Evolutionary conservation across 2,113 vertebrate genomes (phyloP), one percentile per base, ranked within the genome.

Genomic region (Phainopepla nitens): DNA sequence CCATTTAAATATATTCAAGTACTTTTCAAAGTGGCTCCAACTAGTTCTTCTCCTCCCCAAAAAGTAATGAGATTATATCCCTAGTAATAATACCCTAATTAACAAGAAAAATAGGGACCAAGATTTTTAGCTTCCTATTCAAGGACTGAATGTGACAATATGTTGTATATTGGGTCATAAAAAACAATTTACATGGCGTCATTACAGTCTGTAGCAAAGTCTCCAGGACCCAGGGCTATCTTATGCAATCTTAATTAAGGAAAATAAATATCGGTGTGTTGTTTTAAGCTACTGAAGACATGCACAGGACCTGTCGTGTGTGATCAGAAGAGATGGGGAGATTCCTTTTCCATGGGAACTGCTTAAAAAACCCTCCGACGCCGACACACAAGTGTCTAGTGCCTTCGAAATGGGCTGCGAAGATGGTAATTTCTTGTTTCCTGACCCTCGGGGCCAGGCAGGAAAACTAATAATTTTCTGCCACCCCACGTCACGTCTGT

Each of bases 341-440:
- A 95, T 92, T 96, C 93, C 93, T 95, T 94, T 94, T 93, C 87
- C 94, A 96, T 96, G 95, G 96, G 95, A 97, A 90, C 96, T 68
- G 73, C 88, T 94, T 80, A 25, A 89, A 89, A 87, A 82, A 28
- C 13, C 29, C 54, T 66, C 54, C 6, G 49, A 95, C 92, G 90
- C 94, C 42, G 35, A 64, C 84, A 83, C 71, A 69, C 35, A 51
- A 83, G 84, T 87, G 93, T 93, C 91, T 93, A 49, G 58, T 75
- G 90, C 51, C 95, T 91, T 68, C 65, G 4, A 82, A 93, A 91
- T 9, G 22, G 95, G 90, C 85, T 69, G 90, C 53, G 29, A 94
- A 83, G 80, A 96, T 24, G 64, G 54, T 94, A 94, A 95, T 98
- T 97, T 97, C 95, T 82, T 86, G 89, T 97, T 98, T 98, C 98